phyloP scores from a whole-genome alignment of 2,888 invertebrate genomes.

The Argyresthia goedartella region DNA sequence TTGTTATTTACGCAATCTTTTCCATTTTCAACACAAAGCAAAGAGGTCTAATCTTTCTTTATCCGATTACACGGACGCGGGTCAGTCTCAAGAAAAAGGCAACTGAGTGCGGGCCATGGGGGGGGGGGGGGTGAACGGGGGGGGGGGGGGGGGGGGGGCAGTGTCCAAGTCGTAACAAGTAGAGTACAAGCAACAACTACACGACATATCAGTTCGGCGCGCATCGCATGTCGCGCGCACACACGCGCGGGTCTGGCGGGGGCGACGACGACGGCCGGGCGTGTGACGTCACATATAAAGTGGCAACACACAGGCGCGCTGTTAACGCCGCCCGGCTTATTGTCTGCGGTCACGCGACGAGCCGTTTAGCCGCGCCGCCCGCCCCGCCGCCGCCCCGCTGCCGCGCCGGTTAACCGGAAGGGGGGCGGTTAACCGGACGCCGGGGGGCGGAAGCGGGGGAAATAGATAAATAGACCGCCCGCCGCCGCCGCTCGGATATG shows the following conservation, averaged over 20 bases:
- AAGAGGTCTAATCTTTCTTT: conserved; percentile 59
- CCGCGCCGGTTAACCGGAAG: conserved; percentile 68
- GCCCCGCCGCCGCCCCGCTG: conserved; percentile 21
- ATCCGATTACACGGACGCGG: conserved; percentile 55
- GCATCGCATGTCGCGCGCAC: conserved; percentile 11
- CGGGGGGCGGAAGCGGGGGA: conserved; percentile 69
- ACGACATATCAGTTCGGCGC: conserved; percentile 41
- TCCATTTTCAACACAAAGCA: conserved; percentile 45
- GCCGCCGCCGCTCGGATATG: conserved; percentile 64
- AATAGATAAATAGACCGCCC: conserved; percentile 70
- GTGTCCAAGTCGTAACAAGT: conserved; percentile 37
- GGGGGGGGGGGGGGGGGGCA: conserved; percentile 16
- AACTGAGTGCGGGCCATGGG: conserved; percentile 46
- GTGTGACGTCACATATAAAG: conserved; percentile 63
- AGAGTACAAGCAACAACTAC: conserved; percentile 46
- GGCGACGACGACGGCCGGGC: conserved; percentile 16
- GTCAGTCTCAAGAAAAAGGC: conserved; percentile 61
- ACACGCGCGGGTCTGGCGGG: conserved; percentile 12
- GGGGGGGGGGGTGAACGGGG: conserved; percentile 16
- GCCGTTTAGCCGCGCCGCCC: conserved; percentile 62
- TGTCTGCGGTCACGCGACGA: conserved; percentile 72
- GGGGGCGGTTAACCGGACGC: conserved; percentile 70
- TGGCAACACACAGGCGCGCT: conserved; percentile 70
- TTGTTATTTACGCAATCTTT: conserved; percentile 28
- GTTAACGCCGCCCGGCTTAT: conserved; percentile 69